Percentiles rank a stretch among this genome's conserved stretches.
These are phyloP conservation scores for Crenuchus spilurus DNA, from an alignment of 2,797 vertebrate genomes.

Conservation along the genomic window DNA sequence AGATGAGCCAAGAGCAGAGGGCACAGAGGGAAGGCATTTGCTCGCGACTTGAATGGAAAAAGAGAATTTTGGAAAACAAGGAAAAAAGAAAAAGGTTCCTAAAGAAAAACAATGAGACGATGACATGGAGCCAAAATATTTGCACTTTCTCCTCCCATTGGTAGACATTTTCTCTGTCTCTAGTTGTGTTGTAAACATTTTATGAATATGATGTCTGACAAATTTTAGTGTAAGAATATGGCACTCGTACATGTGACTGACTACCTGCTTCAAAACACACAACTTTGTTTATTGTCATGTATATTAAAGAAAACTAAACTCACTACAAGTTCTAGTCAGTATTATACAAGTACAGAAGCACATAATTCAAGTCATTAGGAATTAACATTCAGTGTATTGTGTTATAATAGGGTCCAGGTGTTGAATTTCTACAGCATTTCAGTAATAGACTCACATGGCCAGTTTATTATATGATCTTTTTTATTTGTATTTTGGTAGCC, in stretches of 20 bases:
- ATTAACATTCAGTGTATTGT: constrained; percentile 24
- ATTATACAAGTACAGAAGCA: constrained; percentile 34
- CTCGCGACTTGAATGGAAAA: constrained; percentile 56
- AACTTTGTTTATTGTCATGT: neutral
- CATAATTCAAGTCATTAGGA: constrained; percentile 4
- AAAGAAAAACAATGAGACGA: constrained; percentile 44
- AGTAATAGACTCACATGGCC: constrained; percentile 34
- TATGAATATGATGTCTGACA: constrained; percentile 61
- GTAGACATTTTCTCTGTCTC: constrained; percentile 70
- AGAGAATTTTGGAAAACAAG: constrained; percentile 67
- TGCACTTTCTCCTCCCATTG: constrained; percentile 83
- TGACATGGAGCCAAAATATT: constrained; percentile 79
- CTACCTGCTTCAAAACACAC: constrained; percentile 33
- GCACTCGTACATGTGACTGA: constrained; percentile 43
- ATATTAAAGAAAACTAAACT: constrained; percentile 37
- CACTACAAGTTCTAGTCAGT: constrained; percentile 44
- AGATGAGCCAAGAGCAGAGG: constrained; percentile 75
- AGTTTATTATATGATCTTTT: constrained; percentile 24
- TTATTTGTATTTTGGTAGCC: neutral
- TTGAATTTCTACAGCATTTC: neutral
- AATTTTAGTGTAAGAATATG: constrained; percentile 36
- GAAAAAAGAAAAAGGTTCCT: constrained; percentile 63
- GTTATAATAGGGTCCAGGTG: constrained; percentile 19
- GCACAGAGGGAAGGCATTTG: constrained; percentile 72
- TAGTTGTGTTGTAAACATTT: constrained; percentile 57